Evolutionary conservation across 2,113 vertebrate genomes (phyloP), one percentile per base, ranked within the genome.

Genomic region (Microtus richardsoni): DNA sequence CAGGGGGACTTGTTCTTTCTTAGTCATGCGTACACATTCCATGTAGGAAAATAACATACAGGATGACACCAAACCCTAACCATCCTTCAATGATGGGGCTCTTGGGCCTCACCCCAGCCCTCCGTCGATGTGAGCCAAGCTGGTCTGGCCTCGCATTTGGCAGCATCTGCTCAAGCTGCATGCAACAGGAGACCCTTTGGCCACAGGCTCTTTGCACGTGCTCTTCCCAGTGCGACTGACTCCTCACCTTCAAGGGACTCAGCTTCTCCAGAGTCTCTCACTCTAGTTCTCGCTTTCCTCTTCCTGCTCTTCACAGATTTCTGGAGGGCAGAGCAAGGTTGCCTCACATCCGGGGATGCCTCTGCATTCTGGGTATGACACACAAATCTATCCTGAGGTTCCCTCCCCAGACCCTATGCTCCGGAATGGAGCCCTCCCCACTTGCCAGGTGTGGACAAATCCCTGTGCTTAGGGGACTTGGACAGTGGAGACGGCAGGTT

Each of bases 121-220:
- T 47, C 21, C 4, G 0, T 0, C 0, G 10, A 12, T 13, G 2
- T 54, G 0, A 9, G 75, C 54, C 22, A 0, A 0, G 33, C 54
- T 5, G 89, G 24, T 4, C 60, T 30, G 52, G 49, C 73, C 54
- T 36, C 3, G 2, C 41, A 36, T 88, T 39, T 28, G 16, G 36
- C 71, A 24, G 70, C 22, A 6, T 62, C 44, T 54, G 17, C 64
- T 36, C 7, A 21, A 83, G 82, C n/a, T 26, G 19, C 24, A 21
- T 21, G 11, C 22, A 22, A 7, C 26, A 2, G 0, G 36, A 36
- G 11, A 5, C 11, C 64, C 33, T 62, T 64, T 52, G 80, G 66
- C 36, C 91, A 9, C 44, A 36, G 71, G 70, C 7, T 68, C 80
- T 87, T 93, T 5, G 47, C 82, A 78, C 1, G 0, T 3, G 4